Conservation (phyloP, 2,797 vertebrate genomes). For the Rhinichthys osculus region DNA sequence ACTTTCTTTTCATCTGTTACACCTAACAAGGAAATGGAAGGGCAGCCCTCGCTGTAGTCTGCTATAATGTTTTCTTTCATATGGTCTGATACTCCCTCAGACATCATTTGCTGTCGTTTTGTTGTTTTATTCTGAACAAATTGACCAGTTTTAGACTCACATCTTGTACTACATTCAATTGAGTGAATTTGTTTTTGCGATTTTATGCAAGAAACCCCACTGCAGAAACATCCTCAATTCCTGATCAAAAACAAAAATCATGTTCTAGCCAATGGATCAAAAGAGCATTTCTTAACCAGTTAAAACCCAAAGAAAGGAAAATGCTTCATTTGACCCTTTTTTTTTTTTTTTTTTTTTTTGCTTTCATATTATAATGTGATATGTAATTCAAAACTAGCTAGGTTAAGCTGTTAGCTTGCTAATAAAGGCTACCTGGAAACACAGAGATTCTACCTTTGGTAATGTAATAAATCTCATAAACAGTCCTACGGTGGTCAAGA, state of each 20-base stretch:
- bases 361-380: background rate
- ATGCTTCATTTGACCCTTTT: background rate
- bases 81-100: background rate
- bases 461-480: too few relatives aligned
- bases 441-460: too few relatives aligned
- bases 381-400: background rate
- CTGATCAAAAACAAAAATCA: background rate
- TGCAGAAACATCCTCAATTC: background rate
- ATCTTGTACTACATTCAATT: conserved; percentile 10
- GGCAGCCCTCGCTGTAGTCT: background rate
- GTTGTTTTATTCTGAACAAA: background rate
- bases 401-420: background rate
- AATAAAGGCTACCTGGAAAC: background rate
- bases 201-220: background rate
- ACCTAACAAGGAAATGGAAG: conserved; percentile 36
- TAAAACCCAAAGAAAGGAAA: background rate
- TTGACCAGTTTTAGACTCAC: conserved; percentile 16
- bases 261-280: too few relatives aligned
- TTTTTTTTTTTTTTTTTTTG: background rate
- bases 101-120: conserved; percentile 16
- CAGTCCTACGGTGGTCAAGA: too few relatives aligned
- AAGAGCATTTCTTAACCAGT: too few relatives aligned
- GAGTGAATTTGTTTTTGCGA: background rate
- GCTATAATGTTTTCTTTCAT: conserved; percentile 29
- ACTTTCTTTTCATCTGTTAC: conserved; percentile 40